Conservation (phyloP, 2,113 vertebrate species). For the Aplodontia rufa region DNA sequence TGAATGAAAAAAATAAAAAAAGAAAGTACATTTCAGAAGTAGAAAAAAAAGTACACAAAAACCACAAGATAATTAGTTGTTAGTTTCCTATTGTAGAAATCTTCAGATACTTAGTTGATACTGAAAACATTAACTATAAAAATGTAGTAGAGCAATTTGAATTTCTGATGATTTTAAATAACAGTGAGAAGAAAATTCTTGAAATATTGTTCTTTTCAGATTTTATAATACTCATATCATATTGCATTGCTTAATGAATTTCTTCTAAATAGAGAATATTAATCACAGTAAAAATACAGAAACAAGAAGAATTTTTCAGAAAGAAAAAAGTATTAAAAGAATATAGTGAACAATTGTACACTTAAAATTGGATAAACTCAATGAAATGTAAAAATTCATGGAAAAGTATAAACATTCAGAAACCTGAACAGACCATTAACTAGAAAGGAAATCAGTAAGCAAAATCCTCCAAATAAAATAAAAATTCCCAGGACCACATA, state of each 20-base stretch:
- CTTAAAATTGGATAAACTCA: background rate
- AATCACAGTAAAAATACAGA: background rate
- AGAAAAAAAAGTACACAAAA: too few relatives aligned
- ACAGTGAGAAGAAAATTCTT: background rate
- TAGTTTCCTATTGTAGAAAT: conserved; percentile 12
- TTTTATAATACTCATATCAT: background rate
- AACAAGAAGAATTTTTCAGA: background rate
- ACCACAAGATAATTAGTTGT: background rate
- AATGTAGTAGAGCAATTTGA: background rate
- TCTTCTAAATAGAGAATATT: background rate
- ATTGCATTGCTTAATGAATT: background rate
- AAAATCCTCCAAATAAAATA: background rate
- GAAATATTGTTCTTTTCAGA: background rate
- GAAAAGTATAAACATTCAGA: background rate
- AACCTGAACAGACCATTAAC: background rate
- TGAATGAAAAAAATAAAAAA: too few relatives aligned
- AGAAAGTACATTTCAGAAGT: too few relatives aligned
- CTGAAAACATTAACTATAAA: background rate
- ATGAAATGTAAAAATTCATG: background rate
- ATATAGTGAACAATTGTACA: background rate
- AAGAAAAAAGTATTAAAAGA: background rate
- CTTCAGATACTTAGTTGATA: background rate
- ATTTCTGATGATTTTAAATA: background rate
- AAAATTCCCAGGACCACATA: background rate
- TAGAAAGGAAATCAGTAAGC: background rate